Conservation (phyloP, 2,888 invertebrate species). For the Hydriomena furcata region DNA sequence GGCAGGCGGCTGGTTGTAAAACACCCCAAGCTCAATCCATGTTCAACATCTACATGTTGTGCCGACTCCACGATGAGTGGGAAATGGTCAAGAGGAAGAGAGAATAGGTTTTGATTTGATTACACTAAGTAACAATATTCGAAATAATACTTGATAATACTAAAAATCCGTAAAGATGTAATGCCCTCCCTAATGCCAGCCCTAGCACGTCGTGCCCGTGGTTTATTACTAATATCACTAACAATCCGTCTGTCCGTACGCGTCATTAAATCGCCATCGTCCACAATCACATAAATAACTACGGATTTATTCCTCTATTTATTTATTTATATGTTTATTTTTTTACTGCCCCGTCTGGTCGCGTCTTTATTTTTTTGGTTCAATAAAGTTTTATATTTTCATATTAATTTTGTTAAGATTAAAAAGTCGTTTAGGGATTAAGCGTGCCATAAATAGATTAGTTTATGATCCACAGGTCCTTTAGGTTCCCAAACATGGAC, state of each 20-base stretch:
- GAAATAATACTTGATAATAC: no score
- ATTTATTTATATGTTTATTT: constrained; percentile 61
- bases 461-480: constrained; percentile 20
- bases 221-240: constrained; percentile 55
- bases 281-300: constrained; percentile 65
- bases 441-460: constrained; percentile 34
- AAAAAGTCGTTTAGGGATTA: constrained; percentile 38
- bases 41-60: no score
- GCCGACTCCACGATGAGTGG: no score
- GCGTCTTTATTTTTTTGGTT: constrained; percentile 37
- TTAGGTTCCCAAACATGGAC: constrained; percentile 4
- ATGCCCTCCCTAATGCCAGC: no score
- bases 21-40: no score
- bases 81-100: no score
- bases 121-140: no score
- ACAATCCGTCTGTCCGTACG: constrained; percentile 52
- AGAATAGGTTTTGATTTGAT: no score
- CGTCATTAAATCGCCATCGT: constrained; percentile 68
- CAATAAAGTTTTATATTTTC: constrained; percentile 39
- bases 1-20: no score
- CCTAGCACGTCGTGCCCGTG: constrained; percentile 14
- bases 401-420: constrained; percentile 40
- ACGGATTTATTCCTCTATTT: constrained; percentile 63
- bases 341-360: constrained; percentile 46
- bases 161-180: background rate